A percentile compares a stretch with the other conserved stretches of the same genome.
phyloP scores from a whole-genome alignment of 2,888 invertebrate species.

The Platerodrilus igneus region DNA sequence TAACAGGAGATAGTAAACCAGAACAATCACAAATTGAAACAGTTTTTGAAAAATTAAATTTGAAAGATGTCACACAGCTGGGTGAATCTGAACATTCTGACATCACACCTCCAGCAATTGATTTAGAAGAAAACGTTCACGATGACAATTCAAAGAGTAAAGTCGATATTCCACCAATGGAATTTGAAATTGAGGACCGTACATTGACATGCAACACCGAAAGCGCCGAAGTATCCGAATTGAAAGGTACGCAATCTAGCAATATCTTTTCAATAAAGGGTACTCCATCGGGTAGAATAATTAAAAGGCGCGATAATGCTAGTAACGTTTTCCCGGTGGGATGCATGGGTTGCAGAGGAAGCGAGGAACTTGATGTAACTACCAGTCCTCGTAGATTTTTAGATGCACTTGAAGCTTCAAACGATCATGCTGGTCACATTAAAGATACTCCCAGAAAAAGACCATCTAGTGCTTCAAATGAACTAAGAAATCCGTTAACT shows the following conservation, averaged over 20 bases:
- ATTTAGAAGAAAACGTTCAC: not conserved
- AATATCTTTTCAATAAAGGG: constrained; percentile 10
- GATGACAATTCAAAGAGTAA: not conserved
- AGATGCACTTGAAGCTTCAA: constrained; percentile 26
- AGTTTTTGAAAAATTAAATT: constrained; percentile 26
- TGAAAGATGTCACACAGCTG: no score
- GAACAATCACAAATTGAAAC: constrained; percentile 24
- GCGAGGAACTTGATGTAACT: constrained; percentile 12
- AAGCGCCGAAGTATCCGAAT: no score
- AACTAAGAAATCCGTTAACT: constrained; percentile 41
- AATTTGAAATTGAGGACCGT: constrained; percentile 10
- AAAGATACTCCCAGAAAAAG: constrained; percentile 29
- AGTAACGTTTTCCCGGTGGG: constrained; percentile 36
- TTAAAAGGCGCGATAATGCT: constrained; percentile 20
- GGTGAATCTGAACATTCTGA: no score
- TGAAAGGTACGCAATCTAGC: no score
- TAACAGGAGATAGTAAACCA: no score
- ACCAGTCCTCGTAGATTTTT: constrained; percentile 27
- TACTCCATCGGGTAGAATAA: constrained; percentile 18
- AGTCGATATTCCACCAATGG: not conserved
- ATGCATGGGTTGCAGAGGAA: constrained; percentile 33
- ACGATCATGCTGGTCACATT: constrained; percentile 26
- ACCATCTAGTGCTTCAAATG: constrained; percentile 18
- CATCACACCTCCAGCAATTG: not conserved
- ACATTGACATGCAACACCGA: no score